Evolutionary conservation across 2,888 invertebrate species (phyloP).

Genomic region (Diaprepes abbreviatus): DNA sequence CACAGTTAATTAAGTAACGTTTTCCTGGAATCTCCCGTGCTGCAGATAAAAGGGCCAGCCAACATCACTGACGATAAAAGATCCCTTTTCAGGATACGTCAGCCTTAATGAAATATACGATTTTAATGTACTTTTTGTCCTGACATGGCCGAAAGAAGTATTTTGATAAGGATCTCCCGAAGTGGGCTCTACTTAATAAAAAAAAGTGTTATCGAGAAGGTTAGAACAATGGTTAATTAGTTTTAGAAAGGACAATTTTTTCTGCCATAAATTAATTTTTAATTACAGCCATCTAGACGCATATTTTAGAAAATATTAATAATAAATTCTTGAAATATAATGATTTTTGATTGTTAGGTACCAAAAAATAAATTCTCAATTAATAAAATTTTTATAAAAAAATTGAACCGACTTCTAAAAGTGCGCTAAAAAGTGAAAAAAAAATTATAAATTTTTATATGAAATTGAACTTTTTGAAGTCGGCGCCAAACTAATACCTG

Average conservation of each 20-base stretch:
- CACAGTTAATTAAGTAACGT: constrained; percentile 29
- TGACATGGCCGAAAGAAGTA: constrained; percentile 26
- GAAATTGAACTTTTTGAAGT: no score
- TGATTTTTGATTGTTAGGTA: no score
- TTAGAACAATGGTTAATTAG: background rate
- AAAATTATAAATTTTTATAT: no score
- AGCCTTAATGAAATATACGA: constrained; percentile 48
- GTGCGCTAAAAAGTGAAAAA: no score
- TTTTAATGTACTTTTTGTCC: constrained; percentile 49
- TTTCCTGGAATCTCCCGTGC: constrained; percentile 23
- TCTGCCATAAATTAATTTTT: background rate
- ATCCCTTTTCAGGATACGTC: constrained; percentile 44
- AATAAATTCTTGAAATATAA: no score
- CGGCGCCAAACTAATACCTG: no score
- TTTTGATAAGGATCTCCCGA: constrained; percentile 26
- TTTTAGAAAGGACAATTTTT: background rate
- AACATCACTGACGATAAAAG: constrained; percentile 34
- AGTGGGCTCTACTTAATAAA: constrained; percentile 33
- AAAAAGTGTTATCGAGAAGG: constrained; percentile 21
- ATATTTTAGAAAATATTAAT: no score
- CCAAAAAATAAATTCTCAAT: no score
- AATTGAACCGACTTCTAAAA: no score
- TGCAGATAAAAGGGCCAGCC: constrained; percentile 22
- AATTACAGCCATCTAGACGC: no score
- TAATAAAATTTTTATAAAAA: no score